A percentile compares a stretch with the other conserved stretches of the same genome.
Conservation (phyloP, 1,140 invertebrate species). For the Ceratina japonica region DNA sequence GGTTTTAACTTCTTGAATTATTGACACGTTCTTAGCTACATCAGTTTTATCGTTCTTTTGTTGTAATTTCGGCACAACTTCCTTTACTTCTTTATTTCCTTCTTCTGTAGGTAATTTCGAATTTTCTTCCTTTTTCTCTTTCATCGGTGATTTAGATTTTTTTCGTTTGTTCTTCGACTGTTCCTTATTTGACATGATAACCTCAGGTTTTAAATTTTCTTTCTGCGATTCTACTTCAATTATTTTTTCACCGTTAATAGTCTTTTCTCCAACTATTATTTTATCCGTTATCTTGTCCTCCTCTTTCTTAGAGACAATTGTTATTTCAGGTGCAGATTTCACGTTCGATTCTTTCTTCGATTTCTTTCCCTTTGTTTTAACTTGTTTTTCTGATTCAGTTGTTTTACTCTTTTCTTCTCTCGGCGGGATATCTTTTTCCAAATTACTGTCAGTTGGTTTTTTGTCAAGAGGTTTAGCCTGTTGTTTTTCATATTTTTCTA, state of each 20-base stretch:
- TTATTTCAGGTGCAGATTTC: background rate
- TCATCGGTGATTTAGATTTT: constrained; percentile 15
- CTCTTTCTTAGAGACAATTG: constrained; percentile 2
- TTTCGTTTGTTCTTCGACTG: background rate
- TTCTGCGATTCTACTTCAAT: background rate
- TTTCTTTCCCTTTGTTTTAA: constrained; percentile 15
- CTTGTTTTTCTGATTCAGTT: constrained; percentile 1
- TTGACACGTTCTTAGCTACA: background rate
- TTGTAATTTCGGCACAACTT: constrained; percentile 5
- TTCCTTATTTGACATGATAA: background rate
- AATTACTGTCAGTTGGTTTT: background rate
- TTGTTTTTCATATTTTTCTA: background rate
- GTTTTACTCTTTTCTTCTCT: background rate
- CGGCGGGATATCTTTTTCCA: background rate
- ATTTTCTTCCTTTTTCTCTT: background rate
- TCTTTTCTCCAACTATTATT: background rate
- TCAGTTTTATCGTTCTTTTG: background rate
- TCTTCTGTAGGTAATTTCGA: background rate
- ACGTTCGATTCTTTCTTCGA: constrained; percentile 5
- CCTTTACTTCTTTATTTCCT: background rate
- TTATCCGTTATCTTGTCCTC: background rate
- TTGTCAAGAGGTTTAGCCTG: background rate
- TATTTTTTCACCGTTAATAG: background rate
- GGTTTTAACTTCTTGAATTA: constrained; percentile 13
- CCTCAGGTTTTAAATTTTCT: background rate